phyloP scores from a whole-genome alignment of 1,140 invertebrate genomes.

The Diuraphis noxia region DNA sequence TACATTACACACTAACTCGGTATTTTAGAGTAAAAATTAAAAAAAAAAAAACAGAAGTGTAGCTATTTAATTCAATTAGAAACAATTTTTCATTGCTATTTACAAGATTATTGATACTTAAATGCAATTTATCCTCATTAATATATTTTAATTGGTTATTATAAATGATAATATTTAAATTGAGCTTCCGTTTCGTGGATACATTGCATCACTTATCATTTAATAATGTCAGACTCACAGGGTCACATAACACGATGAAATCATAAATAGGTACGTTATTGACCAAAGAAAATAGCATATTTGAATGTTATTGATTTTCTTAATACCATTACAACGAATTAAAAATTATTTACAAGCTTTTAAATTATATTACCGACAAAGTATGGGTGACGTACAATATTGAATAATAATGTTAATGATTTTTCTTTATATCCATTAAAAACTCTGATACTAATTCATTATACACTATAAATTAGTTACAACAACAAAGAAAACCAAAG shows the following conservation, averaged over 20 bases:
- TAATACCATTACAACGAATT: not conserved
- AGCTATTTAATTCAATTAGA: not conserved
- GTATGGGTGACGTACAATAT: not conserved
- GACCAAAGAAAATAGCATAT: not conserved
- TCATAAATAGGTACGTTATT: not conserved
- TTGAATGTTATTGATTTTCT: not conserved
- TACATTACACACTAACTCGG: not conserved
- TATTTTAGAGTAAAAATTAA: not conserved
- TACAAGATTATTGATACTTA: not conserved
- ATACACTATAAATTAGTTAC: not conserved
- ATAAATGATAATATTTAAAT: not conserved
- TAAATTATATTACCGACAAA: not conserved
- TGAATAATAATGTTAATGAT: not conserved
- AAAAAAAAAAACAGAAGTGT: not conserved
- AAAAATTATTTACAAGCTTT: not conserved
- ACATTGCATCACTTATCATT: not conserved
- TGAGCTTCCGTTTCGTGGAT: not conserved
- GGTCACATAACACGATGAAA: not conserved
- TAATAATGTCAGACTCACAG: not conserved
- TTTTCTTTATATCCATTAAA: not conserved
- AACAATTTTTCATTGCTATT: not conserved
- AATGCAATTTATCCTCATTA: not conserved
- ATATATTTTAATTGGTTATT: not conserved
- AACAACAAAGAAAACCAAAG: not conserved
- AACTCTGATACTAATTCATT: not conserved